These are phyloP conservation scores for Pluvianellus socialis DNA, from an alignment of 2,113 vertebrate species.

Conservation along the genomic window DNA sequence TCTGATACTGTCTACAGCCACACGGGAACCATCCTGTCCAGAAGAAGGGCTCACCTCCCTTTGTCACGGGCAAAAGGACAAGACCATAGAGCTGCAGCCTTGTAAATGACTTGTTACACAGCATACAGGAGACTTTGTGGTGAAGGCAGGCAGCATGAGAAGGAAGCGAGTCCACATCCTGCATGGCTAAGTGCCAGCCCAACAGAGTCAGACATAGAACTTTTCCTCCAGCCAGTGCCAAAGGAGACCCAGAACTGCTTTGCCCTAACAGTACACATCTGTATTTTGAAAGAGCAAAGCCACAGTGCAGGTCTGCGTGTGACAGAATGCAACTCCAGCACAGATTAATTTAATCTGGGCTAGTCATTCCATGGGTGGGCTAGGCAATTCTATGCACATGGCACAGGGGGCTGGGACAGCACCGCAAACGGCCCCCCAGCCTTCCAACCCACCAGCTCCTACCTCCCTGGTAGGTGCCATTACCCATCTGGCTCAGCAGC, in stretches of 20 bases:
- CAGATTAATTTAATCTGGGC: background rate
- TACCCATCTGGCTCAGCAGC: background rate
- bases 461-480: background rate
- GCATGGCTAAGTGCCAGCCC: background rate
- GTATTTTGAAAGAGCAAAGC: background rate
- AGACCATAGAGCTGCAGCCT: background rate
- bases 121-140: background rate
- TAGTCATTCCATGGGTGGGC: background rate
- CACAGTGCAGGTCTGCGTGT: background rate
- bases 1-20: background rate
- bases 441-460: background rate
- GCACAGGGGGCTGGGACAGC: background rate
- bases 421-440: accelerated
- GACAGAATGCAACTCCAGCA: background rate
- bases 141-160: background rate
- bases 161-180: background rate
- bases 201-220: background rate
- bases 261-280: background rate
- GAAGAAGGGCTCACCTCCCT: background rate
- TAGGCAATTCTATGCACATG: background rate
- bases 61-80: background rate
- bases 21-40: background rate
- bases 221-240: background rate
- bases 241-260: background rate
- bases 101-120: background rate